A percentile compares a stretch with the other conserved stretches of the same genome.
phyloP scores from a whole-genome alignment of 2,113 vertebrate genomes.

The Neodon shergylaensis region DNA sequence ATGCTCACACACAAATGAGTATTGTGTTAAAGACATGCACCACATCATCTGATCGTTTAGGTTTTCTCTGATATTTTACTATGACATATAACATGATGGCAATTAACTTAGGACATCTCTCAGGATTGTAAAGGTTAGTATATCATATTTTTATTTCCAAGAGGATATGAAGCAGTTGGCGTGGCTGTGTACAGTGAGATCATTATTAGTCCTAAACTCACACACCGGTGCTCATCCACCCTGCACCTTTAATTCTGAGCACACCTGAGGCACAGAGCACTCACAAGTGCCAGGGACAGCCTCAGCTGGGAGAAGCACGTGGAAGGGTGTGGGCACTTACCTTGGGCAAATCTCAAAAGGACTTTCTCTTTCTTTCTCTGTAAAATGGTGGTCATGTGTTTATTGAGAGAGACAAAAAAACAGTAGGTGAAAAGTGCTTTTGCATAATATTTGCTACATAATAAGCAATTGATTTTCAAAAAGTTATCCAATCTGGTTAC shows the following conservation, averaged over 20 bases:
- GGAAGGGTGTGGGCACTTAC: background rate
- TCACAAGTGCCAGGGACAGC: no score
- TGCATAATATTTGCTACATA: background rate
- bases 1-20: background rate
- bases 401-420: background rate
- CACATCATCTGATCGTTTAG: no score
- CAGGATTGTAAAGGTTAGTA: background rate
- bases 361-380: background rate
- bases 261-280: background rate
- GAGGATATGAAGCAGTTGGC: background rate
- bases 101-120: background rate
- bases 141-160: background rate
- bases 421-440: background rate
- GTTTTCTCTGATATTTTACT: background rate
- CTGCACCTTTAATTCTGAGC: background rate
- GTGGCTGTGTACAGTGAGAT: background rate
- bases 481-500: background rate
- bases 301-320: background rate
- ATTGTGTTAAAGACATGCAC: background rate
- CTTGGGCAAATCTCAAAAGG: background rate
- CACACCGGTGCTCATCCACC: background rate
- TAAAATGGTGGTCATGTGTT: background rate
- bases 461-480: background rate
- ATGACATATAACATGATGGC: background rate
- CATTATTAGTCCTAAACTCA: background rate